phyloP scores from a whole-genome alignment of 2,797 vertebrate species.

The Gorsachius magnificus region DNA sequence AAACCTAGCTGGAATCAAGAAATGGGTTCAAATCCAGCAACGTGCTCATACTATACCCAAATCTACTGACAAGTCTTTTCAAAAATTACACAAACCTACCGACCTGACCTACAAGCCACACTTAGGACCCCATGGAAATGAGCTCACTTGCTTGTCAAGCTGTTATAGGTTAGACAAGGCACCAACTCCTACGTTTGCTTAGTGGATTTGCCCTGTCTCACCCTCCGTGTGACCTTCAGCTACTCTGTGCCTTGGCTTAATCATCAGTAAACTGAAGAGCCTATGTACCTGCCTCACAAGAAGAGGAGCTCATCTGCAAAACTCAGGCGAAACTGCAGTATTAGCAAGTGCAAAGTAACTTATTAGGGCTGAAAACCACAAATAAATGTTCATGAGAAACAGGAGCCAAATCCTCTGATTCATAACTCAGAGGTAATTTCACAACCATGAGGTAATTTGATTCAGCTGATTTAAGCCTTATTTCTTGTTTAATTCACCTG shows the following conservation, averaged over 20 bases:
- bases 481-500: slow-evolving; percentile 42
- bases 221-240: not conserved
- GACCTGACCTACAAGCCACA: not conserved
- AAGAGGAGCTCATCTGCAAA: not conserved
- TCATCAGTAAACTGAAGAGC: not conserved
- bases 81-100: not conserved
- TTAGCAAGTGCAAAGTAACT: slow-evolving; percentile 9
- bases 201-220: not conserved
- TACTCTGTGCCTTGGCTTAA: not conserved
- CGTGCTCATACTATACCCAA: not conserved
- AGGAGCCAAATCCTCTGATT: slow-evolving; percentile 29
- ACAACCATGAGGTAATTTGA: slow-evolving; percentile 52
- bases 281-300: not conserved
- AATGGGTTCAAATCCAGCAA: slow-evolving; percentile 11
- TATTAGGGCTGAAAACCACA: slow-evolving; percentile 35
- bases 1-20: not conserved
- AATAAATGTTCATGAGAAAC: slow-evolving; percentile 48
- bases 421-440: slow-evolving; percentile 36
- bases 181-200: not conserved
- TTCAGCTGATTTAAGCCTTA: slow-evolving; percentile 54
- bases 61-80: not conserved
- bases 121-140: not conserved
- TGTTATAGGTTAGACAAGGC: not conserved
- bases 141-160: not conserved
- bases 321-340: not conserved